Conservation (phyloP, 2,888 invertebrate species). For the Eristalis pertinax region DNA sequence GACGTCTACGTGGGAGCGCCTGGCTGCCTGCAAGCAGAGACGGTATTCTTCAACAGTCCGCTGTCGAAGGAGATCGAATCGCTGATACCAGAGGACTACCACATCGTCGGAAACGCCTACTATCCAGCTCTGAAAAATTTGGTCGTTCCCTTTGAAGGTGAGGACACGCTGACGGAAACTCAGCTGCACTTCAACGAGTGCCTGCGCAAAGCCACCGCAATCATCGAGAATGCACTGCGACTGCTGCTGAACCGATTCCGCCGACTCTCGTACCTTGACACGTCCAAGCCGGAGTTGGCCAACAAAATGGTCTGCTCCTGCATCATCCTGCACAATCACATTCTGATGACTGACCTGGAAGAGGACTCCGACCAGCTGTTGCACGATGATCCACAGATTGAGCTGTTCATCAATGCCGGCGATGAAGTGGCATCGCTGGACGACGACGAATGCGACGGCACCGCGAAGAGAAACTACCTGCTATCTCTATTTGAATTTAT, state of each 20-base stretch:
- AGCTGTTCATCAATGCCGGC: conserved; percentile 16
- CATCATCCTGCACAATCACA: conserved; percentile 56
- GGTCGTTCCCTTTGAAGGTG: conserved; percentile 30
- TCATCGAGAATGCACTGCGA: conserved; percentile 22
- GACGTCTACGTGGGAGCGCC: conserved; percentile 56
- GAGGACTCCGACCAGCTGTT: conserved; percentile 14
- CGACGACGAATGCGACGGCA: conserved; percentile 23
- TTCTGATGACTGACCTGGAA: conserved; percentile 37
- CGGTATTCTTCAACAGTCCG: conserved; percentile 50
- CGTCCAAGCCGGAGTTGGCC: conserved; percentile 47
- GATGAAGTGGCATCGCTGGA: not conserved
- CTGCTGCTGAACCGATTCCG: conserved; percentile 41
- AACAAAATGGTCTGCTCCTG: conserved; percentile 44
- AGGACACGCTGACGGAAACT: conserved; percentile 3
- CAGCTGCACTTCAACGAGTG: conserved; percentile 42
- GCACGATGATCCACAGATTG: not conserved
- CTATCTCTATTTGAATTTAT: conserved; percentile 50
- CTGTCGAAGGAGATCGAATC: conserved; percentile 30
- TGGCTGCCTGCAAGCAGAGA: conserved; percentile 35
- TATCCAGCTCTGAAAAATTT: conserved; percentile 35
- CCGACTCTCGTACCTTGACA: conserved; percentile 44
- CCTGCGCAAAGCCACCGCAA: not conserved
- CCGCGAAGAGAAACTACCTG: conserved; percentile 40
- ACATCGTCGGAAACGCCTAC: conserved; percentile 37
- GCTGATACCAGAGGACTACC: conserved; percentile 46